Conservation (phyloP, 2,797 vertebrate species). For the Chrosomus eos region DNA sequence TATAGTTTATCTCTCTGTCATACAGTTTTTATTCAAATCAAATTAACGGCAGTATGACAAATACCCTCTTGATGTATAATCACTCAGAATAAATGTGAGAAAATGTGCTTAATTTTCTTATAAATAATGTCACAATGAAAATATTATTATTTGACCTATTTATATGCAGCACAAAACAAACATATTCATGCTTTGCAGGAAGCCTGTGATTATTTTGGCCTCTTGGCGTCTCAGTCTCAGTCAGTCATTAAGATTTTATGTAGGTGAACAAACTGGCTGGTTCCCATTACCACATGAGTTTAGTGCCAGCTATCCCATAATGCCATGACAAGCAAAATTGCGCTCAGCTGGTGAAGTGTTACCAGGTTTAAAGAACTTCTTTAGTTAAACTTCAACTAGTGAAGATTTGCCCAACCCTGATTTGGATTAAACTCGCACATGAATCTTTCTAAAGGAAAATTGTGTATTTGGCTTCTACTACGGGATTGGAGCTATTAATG, state of each 20-base stretch:
- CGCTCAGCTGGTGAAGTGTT: neutral
- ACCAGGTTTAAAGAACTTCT: slow-evolving; percentile 2
- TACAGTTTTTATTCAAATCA: neutral
- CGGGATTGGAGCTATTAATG: neutral
- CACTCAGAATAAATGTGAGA: neutral
- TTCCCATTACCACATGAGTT: neutral
- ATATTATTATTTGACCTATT: neutral
- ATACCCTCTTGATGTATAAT: neutral
- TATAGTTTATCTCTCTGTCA: too few relatives aligned
- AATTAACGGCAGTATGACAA: neutral
- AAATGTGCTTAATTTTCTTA: neutral
- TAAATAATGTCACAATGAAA: neutral
- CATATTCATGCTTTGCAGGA: neutral
- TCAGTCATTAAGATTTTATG: slow-evolving; percentile 4
- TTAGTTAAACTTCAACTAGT: neutral
- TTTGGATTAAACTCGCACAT: neutral
- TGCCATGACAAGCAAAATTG: neutral
- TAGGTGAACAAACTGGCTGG: slow-evolving; percentile 12
- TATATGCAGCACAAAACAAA: neutral
- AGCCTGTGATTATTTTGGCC: neutral
- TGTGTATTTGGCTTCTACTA: neutral
- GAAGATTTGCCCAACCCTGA: neutral
- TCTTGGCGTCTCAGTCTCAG: neutral
- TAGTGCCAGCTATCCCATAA: neutral
- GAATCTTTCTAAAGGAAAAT: neutral